Evolutionary conservation across 1,140 invertebrate species (phyloP).

Genomic region (Bombus haemorrhoidalis): DNA sequence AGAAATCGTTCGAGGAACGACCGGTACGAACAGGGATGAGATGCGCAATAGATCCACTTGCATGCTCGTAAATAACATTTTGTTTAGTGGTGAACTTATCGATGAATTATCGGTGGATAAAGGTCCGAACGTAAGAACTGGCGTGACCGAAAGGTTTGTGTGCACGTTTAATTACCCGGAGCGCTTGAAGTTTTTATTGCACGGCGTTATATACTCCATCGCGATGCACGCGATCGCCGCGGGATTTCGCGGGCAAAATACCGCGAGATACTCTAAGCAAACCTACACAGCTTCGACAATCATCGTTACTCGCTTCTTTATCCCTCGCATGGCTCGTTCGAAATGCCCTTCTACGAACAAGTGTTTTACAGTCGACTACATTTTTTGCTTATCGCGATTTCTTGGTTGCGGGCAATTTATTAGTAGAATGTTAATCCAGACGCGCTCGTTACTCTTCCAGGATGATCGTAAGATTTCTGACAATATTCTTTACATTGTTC

Average conservation of each 20-base stretch:
- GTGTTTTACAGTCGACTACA: no score
- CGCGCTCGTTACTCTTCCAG: no score
- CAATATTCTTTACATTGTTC: no score
- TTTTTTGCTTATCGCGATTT: no score
- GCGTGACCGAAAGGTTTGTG: conserved; percentile 65
- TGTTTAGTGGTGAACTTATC: conserved; percentile 43
- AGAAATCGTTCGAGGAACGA: neutral
- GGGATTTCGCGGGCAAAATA: conserved; percentile 53
- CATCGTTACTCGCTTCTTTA: conserved; percentile 51
- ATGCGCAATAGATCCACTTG: neutral
- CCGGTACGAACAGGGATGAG: neutral
- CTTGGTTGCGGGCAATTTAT: no score
- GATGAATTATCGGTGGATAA: conserved; percentile 54
- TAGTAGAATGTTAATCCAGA: no score
- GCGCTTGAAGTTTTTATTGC: conserved; percentile 59
- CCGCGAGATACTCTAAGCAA: conserved; percentile 2
- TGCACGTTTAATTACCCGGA: conserved; percentile 60
- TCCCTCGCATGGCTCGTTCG: neutral
- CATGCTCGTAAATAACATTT: conserved; percentile 50
- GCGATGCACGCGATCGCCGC: conserved; percentile 61
- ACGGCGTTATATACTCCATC: conserved; percentile 48
- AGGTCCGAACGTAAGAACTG: conserved; percentile 54
- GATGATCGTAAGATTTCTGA: no score
- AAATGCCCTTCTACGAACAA: neutral
- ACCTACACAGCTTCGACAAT: conserved; percentile 37